A percentile compares a stretch with the other conserved stretches of the same genome.
Conservation (phyloP, 1,140 invertebrate species). For the Mesaphorura yosii region DNA sequence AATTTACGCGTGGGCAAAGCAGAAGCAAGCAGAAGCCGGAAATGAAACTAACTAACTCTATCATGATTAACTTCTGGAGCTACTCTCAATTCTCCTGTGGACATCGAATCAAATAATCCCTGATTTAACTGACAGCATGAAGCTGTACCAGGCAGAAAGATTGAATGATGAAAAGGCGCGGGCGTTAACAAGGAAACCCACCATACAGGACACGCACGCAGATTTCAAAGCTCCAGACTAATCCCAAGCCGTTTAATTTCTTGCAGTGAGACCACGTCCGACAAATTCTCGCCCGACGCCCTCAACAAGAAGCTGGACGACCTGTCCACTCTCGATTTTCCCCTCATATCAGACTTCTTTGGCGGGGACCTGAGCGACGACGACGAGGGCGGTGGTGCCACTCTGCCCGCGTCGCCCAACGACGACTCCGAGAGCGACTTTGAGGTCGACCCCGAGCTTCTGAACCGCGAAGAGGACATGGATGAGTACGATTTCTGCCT, state of each 20-base stretch:
- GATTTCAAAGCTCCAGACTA: neutral
- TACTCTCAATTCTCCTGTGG: neutral
- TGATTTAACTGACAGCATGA: too few relatives aligned
- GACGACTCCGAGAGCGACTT: slow-evolving; percentile 26
- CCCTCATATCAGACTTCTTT: slow-evolving; percentile 20
- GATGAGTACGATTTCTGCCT: slow-evolving; percentile 31
- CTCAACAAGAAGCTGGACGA: slow-evolving; percentile 6
- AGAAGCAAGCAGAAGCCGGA: neutral
- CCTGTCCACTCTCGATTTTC: slow-evolving; percentile 18
- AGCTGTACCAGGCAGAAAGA: too few relatives aligned
- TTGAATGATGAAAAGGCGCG: too few relatives aligned
- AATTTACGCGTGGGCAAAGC: neutral
- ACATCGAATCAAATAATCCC: too few relatives aligned
- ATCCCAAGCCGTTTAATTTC: neutral
- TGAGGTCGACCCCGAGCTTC: slow-evolving; percentile 29
- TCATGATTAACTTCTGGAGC: neutral
- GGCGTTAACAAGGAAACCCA: neutral
- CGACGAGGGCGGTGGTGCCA: slow-evolving; percentile 30
- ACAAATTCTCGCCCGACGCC: neutral
- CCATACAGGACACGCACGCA: neutral
- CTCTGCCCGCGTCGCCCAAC: slow-evolving; percentile 26
- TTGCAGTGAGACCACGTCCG: neutral
- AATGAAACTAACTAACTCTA: neutral
- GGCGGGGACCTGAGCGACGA: slow-evolving; percentile 33
- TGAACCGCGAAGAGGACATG: slow-evolving; percentile 29